Base-by-base conservation (phyloP, 2,797 vertebrate species). In the Gymnothorax javanicus region DNA sequence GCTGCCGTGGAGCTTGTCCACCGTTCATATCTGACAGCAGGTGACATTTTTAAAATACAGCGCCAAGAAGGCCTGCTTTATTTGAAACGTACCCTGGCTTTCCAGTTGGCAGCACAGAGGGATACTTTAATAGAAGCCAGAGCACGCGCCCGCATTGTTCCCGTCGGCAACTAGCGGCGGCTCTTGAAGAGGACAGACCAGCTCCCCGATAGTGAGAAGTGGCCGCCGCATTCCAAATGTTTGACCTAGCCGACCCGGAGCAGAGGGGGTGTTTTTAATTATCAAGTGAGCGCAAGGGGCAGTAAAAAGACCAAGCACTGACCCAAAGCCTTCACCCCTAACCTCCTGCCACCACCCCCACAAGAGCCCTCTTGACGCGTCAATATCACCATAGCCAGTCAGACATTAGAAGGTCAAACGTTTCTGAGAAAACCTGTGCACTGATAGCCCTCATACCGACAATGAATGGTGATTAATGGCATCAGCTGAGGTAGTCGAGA, bases 1-100 rank as follows among this genome's bases (percentile, higher is more conserved):
- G 43, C 73, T 57, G 56, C 71, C 43, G 50, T 17, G 7, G 9
- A 33, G 73, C 58, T 25, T 23, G 12, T 13, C 12, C 1, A 23
- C 20, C 9, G 58, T 43, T n/a, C 33, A 12, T 17, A 62, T 77
- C 75, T 60, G 33, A 43, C n/a, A 50, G 75, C 43, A 15, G 57
- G 8, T 58, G 81, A 82, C 86, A 60, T 43, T 67, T 23, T 52
- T 17, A 15, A 33, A 84, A 64, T 15, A 12, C 79, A 57, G 86
- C 57, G 43, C 58, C 27, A 50, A 59, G 25, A 58, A 82, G 86
- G 81, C 82, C 86, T 86, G 86, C 50, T 83, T 86, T 71, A 83
- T 82, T 71, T 83, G 54, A 86, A 12, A 23, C 25, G 57, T 81
- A 59, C 86, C 82, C 86, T 73, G 52, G 12, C 79, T 17, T 5